Percentiles rank a stretch among this genome's conserved stretches.
Conservation (phyloP, 2,113 vertebrate genomes). For the Pelecanoides urinatrix region DNA sequence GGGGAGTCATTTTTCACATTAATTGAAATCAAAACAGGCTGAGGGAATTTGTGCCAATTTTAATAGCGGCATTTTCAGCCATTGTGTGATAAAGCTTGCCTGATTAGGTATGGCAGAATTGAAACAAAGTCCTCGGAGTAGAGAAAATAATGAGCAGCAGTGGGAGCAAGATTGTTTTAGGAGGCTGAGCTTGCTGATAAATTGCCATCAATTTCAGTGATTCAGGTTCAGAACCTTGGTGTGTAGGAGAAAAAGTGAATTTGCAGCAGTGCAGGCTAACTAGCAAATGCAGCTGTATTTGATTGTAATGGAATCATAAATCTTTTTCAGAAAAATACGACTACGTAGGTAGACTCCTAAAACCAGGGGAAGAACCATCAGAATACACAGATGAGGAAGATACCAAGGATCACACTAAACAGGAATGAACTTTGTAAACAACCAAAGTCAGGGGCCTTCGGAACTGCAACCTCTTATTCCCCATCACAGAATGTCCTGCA, state of each 20-base stretch:
- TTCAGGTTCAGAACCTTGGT: background rate
- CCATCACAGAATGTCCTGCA: slow-evolving; percentile 70
- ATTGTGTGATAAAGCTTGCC: background rate
- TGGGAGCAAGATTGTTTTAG: background rate
- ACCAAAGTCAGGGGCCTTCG: slow-evolving; percentile 93
- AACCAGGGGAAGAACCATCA: slow-evolving; percentile 96
- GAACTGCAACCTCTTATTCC: slow-evolving; percentile 81
- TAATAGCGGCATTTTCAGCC: background rate
- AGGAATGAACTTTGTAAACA: slow-evolving; percentile 90
- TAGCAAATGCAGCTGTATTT: background rate
- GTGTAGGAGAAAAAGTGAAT: background rate
- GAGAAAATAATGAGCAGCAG: background rate
- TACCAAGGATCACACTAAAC: slow-evolving; percentile 97
- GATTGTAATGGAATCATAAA: slow-evolving; percentile 20
- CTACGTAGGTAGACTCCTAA: slow-evolving; percentile 97
- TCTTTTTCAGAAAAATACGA: slow-evolving; percentile 94
- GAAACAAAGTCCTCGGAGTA: background rate
- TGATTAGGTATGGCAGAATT: background rate
- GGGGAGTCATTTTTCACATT: background rate
- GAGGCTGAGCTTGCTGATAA: background rate
- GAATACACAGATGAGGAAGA: slow-evolving; percentile 99
- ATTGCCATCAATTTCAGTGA: background rate
- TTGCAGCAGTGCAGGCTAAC: background rate
- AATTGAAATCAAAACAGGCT: background rate
- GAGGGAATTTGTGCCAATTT: background rate